Percentiles rank a stretch among this genome's conserved stretches.
Conservation (phyloP, 2,113 vertebrate species). For the Psittacus erithacus region DNA sequence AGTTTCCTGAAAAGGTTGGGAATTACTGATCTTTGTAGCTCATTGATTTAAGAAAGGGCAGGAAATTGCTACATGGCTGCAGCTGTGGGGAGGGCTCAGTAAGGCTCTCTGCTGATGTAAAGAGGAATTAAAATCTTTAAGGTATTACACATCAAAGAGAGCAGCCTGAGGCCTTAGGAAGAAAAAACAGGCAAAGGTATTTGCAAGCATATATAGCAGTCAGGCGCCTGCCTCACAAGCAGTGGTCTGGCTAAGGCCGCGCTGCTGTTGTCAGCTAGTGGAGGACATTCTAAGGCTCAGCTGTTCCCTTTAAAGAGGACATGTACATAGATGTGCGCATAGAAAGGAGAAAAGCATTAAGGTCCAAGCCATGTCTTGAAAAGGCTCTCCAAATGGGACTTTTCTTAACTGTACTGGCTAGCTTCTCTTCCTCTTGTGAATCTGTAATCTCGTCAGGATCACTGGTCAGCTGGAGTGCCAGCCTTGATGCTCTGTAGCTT, state of each 20-base stretch:
- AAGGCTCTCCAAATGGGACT: not conserved
- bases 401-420: not conserved
- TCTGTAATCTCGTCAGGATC: not conserved
- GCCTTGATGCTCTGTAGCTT: not conserved
- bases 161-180: conserved; percentile 49
- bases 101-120: conserved; percentile 59
- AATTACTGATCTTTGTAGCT: conserved; percentile 65
- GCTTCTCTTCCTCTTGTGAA: not conserved
- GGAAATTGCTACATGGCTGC: conserved; percentile 60
- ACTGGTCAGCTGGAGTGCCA: not conserved
- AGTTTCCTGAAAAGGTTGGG: conserved; percentile 54
- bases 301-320: not conserved
- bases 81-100: conserved; percentile 57
- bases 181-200: conserved; percentile 25
- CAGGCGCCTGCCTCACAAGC: conserved; percentile 35
- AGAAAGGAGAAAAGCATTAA: not conserved
- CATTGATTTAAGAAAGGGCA: conserved; percentile 63
- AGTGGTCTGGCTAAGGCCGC: conserved; percentile 43
- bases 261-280: not conserved
- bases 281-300: not conserved
- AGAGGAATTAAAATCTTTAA: conserved; percentile 71
- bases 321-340: not conserved
- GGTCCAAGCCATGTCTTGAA: not conserved
- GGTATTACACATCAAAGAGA: conserved; percentile 69
- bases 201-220: conserved; percentile 20